phyloP scores from a whole-genome alignment of 2,797 vertebrate genomes.

The Onychomys arenicola region DNA sequence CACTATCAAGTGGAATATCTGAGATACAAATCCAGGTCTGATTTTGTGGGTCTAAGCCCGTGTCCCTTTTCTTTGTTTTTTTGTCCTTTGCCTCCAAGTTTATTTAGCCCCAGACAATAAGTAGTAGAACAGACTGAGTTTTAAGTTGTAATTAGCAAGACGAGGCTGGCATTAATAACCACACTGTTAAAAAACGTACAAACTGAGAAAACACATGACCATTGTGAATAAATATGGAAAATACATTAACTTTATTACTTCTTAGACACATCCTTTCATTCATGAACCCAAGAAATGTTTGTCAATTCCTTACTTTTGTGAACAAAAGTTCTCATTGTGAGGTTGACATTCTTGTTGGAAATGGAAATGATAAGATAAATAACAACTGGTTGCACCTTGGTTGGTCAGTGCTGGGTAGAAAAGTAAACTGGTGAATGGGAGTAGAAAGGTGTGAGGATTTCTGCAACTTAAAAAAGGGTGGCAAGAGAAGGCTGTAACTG shows the following conservation, averaged over 20 bases:
- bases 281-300: slow-evolving; percentile 17
- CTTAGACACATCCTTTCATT: slow-evolving; percentile 51
- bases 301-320: slow-evolving; percentile 34
- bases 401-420: slow-evolving; percentile 18
- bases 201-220: background rate
- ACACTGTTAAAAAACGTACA: slow-evolving; percentile 19
- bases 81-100: slow-evolving; percentile 51
- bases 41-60: background rate
- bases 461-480: slow-evolving; percentile 5
- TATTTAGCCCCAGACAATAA: background rate
- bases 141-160: slow-evolving; percentile 46
- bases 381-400: background rate
- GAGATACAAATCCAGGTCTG: background rate
- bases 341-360: slow-evolving; percentile 20
- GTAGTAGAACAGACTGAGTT: slow-evolving; percentile 16
- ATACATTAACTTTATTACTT: slow-evolving; percentile 21
- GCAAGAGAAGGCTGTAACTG: background rate
- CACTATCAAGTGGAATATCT: background rate
- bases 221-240: slow-evolving; percentile 38
- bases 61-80: background rate
- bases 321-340: background rate
- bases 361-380: slow-evolving; percentile 26
- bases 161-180: background rate
- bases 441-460: background rate
- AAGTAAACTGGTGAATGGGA: background rate